Percentiles rank a stretch among this genome's conserved stretches.
Evolutionary conservation across 1,140 invertebrate genomes (phyloP).

Genomic region (Caenorhabditis briggsae): DNA sequence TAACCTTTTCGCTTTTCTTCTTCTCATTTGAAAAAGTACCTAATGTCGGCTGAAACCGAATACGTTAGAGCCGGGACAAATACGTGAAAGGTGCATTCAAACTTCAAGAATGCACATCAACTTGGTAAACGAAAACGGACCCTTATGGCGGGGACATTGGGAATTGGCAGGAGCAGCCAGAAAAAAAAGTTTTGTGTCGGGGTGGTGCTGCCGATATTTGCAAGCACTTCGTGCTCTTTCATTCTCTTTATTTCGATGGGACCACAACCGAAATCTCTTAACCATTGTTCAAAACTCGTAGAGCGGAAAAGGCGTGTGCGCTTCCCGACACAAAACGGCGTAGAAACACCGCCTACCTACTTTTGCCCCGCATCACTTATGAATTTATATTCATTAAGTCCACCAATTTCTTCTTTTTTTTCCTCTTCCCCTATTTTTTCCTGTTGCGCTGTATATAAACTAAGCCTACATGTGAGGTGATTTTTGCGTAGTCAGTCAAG

Average conservation of each 20-base stretch:
- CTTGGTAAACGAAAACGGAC: slow-evolving; percentile 48
- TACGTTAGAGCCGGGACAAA: not conserved
- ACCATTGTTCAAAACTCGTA: slow-evolving; percentile 55
- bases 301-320: slow-evolving; percentile 50
- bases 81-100: slow-evolving; percentile 39
- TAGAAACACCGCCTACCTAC: slow-evolving; percentile 48
- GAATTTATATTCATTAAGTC: slow-evolving; percentile 55
- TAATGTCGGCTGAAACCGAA: not conserved
- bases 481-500: no score
- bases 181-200: slow-evolving; percentile 55
- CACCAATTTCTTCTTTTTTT: not conserved
- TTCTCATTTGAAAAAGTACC: no score
- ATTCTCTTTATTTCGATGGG: slow-evolving; percentile 55
- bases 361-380: slow-evolving; percentile 38
- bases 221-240: slow-evolving; percentile 53
- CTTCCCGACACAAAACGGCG: slow-evolving; percentile 30
- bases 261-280: slow-evolving; percentile 49
- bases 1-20: not conserved
- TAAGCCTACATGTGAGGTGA: no score
- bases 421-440: not conserved
- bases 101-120: slow-evolving; percentile 38
- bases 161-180: not conserved
- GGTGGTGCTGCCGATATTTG: slow-evolving; percentile 43
- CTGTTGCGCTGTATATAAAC: not conserved
- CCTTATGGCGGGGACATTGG: slow-evolving; percentile 18